These are phyloP conservation scores for Lasioglossum vierecki DNA, from an alignment of 2,888 invertebrate species.

Conservation along the genomic window DNA sequence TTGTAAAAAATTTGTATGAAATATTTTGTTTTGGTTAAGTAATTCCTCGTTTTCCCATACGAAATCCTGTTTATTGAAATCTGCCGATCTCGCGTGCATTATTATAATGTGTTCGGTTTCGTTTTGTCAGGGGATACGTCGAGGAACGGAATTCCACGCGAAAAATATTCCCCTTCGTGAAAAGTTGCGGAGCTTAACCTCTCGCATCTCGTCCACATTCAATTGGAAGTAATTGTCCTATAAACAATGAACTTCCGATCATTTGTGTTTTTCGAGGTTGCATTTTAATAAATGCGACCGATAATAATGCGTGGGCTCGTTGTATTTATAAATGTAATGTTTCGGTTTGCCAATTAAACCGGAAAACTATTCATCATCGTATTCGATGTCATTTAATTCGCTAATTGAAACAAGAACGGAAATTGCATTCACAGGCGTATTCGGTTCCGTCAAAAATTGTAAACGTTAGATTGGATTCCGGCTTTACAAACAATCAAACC, in stretches of 20 bases:
- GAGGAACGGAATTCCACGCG: background rate
- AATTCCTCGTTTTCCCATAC: background rate
- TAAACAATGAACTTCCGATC: background rate
- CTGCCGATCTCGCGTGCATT: background rate
- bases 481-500: slow-evolving; percentile 1
- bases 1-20: background rate
- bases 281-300: background rate
- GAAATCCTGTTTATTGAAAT: background rate
- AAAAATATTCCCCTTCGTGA: background rate
- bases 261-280: background rate
- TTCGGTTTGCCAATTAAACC: slow-evolving; percentile 39
- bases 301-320: background rate
- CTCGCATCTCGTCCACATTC: background rate
- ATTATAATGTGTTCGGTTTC: background rate
- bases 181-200: background rate
- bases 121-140: background rate
- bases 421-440: background rate
- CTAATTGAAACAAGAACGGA: slow-evolving; percentile 32
- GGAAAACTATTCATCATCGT: slow-evolving; percentile 24
- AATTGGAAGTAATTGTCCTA: background rate
- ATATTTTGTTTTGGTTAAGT: background rate
- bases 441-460: background rate
- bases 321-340: slow-evolving; percentile 25
- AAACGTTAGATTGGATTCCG: background rate
- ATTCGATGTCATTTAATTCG: slow-evolving; percentile 16